Evolutionary conservation across 2,113 vertebrate species (phyloP).

Genomic region (Upupa epops): DNA sequence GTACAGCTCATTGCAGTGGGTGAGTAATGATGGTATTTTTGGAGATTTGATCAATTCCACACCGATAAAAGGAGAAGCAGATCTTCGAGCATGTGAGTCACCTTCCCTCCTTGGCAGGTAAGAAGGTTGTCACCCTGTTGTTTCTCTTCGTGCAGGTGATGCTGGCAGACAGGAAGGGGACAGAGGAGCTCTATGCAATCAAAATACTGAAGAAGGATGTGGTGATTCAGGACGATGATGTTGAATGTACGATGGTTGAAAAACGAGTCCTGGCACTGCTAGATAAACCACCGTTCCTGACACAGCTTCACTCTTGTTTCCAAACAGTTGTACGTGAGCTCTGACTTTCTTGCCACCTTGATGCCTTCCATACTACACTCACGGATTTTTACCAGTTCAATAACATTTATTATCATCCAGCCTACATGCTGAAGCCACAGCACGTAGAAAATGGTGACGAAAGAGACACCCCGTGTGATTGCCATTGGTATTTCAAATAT

Average conservation of each 20-base stretch:
- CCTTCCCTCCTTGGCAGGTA: neutral
- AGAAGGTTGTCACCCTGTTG: neutral
- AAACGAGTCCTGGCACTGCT: conserved; percentile 92
- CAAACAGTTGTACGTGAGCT: conserved; percentile 88
- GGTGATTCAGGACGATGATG: conserved; percentile 98
- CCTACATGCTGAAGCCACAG: neutral
- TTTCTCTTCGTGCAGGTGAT: conserved; percentile 82
- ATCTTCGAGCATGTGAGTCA: neutral
- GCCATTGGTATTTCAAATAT: neutral
- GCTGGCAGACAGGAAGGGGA: conserved; percentile 93
- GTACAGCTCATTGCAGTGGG: neutral
- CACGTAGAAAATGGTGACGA: neutral
- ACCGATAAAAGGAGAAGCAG: neutral
- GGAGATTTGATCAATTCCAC: neutral
- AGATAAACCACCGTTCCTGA: conserved; percentile 94
- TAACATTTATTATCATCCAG: neutral
- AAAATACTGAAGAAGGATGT: conserved; percentile 99
- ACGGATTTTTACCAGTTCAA: neutral
- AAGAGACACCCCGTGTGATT: neutral
- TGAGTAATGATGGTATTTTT: neutral
- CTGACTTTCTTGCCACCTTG: neutral
- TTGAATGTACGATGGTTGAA: conserved; percentile 98
- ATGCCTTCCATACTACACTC: neutral
- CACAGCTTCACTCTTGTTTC: conserved; percentile 96
- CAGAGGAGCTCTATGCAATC: conserved; percentile 92